A percentile compares a stretch with the other conserved stretches of the same genome.
Evolutionary conservation across 1,140 invertebrate species (phyloP).

Genomic region (Teleogryllus occipitalis): DNA sequence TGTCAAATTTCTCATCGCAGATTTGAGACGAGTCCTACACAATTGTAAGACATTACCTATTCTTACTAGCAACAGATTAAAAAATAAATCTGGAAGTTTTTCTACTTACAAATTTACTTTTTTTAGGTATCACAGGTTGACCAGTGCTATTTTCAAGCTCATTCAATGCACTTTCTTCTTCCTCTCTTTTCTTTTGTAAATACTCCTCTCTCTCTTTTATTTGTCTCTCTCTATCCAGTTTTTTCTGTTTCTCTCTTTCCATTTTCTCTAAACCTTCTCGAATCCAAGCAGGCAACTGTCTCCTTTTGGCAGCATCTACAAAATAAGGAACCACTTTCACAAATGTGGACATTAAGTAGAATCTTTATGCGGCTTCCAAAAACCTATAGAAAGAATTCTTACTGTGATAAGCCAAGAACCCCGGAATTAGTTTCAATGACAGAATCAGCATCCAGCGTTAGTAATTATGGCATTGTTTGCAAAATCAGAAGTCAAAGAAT

Average conservation of each 20-base stretch:
- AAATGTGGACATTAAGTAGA: neutral
- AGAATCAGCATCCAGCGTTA: too few species aligned
- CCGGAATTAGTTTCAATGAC: too few species aligned
- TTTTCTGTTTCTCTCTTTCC: constrained; percentile 88
- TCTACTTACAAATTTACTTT: constrained; percentile 74
- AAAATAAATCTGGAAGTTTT: neutral
- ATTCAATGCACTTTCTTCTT: constrained; percentile 52
- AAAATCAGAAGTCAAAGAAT: too few species aligned
- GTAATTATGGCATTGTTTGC: too few species aligned
- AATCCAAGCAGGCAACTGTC: constrained; percentile 91
- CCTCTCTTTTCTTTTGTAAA: constrained; percentile 48
- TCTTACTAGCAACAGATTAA: neutral
- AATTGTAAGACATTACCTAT: neutral
- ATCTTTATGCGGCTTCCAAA: too few species aligned
- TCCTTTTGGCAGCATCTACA: constrained; percentile 79
- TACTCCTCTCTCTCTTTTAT: constrained; percentile 53
- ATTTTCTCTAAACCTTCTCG: constrained; percentile 94
- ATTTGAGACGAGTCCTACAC: too few species aligned
- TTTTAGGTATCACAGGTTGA: constrained; percentile 44
- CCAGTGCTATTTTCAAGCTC: constrained; percentile 42
- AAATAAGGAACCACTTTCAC: neutral
- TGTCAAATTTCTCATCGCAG: too few species aligned
- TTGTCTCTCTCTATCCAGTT: constrained; percentile 68
- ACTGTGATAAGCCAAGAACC: too few species aligned
- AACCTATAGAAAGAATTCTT: too few species aligned